Percentiles rank a stretch among this genome's conserved stretches.
Evolutionary conservation across 1,140 invertebrate species (phyloP).

Genomic region (Ceratoteleas bidentatus): DNA sequence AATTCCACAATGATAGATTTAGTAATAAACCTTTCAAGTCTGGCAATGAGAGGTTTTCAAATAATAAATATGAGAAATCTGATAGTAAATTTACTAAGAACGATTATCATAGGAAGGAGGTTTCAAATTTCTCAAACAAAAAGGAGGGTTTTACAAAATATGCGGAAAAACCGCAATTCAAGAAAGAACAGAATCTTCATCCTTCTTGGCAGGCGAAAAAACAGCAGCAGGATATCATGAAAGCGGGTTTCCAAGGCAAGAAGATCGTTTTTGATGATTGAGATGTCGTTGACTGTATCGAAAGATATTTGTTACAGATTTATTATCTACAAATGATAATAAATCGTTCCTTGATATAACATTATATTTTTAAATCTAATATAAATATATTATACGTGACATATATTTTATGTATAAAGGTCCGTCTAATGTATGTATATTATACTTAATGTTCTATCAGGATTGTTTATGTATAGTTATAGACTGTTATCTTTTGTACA

Average conservation of each 20-base stretch:
- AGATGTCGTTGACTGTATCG: not conserved
- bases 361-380: too few species aligned
- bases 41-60: not conserved
- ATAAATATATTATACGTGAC: too few species aligned
- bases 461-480: too few species aligned
- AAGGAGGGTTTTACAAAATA: slow-evolving; percentile 28
- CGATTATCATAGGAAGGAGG: not conserved
- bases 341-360: too few species aligned
- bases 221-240: slow-evolving; percentile 57
- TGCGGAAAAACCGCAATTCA: slow-evolving; percentile 11
- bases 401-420: too few species aligned
- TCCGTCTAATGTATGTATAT: too few species aligned
- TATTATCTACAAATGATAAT: too few species aligned
- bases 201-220: slow-evolving; percentile 78
- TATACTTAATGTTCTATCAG: too few species aligned
- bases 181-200: slow-evolving; percentile 71
- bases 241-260: slow-evolving; percentile 65
- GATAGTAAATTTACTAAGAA: slow-evolving; percentile 11
- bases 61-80: slow-evolving; percentile 15
- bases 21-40: slow-evolving; percentile 1
- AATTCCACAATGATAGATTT: slow-evolving; percentile 11
- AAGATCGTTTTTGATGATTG: slow-evolving; percentile 65
- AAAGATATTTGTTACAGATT: not conserved
- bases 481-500: slow-evolving; percentile 2
- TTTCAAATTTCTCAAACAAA: slow-evolving; percentile 9